These are phyloP conservation scores for Zoanthus sansibaricus DNA, from an alignment of 92 coral and sea anemone genomes.

Conservation along the genomic window DNA sequence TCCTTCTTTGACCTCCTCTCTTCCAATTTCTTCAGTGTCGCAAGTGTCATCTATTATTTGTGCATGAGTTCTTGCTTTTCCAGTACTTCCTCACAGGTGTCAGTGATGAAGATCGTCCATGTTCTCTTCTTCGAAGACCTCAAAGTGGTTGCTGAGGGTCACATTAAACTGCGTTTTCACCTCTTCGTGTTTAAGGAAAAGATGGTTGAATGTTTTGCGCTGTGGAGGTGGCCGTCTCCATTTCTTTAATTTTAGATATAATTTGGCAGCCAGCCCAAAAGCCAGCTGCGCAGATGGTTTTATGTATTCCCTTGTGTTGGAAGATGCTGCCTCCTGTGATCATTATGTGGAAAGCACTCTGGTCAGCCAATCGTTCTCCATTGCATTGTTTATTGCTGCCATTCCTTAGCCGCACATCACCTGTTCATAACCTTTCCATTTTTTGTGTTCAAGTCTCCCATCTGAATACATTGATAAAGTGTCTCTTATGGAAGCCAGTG, in stretches of 20 bases:
- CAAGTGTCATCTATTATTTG: conserved; percentile 1
- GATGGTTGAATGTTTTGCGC: not conserved
- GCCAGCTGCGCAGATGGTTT: not conserved
- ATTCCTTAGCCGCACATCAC: too few species aligned
- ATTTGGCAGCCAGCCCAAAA: conserved; percentile 7
- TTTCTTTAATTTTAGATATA: not conserved
- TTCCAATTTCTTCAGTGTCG: not conserved
- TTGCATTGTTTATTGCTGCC: too few species aligned
- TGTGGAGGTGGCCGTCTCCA: conserved; percentile 9
- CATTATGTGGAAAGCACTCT: too few species aligned
- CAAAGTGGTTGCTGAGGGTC: conserved; percentile 7
- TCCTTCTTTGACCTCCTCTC: not conserved
- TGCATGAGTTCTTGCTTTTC: conserved; percentile 2
- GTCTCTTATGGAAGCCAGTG: too few species aligned
- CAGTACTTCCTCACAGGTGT: conserved; percentile 16
- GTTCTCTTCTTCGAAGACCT: not conserved
- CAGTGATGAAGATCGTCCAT: not conserved
- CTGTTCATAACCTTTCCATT: too few species aligned
- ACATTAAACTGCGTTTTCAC: not conserved
- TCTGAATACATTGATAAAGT: too few species aligned
- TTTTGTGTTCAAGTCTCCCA: too few species aligned
- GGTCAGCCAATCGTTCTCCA: too few species aligned
- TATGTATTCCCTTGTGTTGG: not conserved
- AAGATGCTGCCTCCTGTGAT: not conserved
- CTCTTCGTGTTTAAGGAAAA: conserved; percentile 8